Percentiles rank a stretch among this genome's conserved stretches.
These are phyloP conservation scores for Drosophila bocki DNA, from an alignment of 1,140 invertebrate species.

Conservation along the genomic window DNA sequence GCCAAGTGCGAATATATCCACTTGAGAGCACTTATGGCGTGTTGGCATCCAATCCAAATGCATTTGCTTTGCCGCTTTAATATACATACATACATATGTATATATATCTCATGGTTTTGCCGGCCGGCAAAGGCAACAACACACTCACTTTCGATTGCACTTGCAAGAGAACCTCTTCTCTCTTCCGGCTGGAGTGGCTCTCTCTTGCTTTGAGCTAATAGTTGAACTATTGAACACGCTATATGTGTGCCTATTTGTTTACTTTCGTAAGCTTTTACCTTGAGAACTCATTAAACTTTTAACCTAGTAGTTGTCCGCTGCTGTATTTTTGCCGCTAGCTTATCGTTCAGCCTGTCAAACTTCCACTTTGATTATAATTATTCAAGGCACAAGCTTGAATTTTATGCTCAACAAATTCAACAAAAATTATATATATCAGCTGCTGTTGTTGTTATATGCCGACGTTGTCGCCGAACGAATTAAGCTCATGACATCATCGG, in stretches of 20 bases:
- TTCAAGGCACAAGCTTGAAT: constrained; percentile 47
- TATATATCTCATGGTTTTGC: constrained; percentile 32
- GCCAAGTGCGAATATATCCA: constrained; percentile 9
- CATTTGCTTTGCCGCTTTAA: constrained; percentile 17
- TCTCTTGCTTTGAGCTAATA: background rate
- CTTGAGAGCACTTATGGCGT: constrained; percentile 27
- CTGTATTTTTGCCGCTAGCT: constrained; percentile 21
- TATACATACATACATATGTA: background rate
- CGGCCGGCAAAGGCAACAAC: constrained; percentile 66
- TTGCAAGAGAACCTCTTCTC: background rate
- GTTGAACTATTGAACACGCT: constrained; percentile 30
- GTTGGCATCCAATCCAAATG: constrained; percentile 15
- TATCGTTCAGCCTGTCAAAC: constrained; percentile 52
- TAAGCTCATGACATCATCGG: constrained; percentile 67
- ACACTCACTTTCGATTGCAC: constrained; percentile 27
- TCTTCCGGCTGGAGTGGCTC: constrained; percentile 2
- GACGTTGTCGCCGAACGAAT: constrained; percentile 39
- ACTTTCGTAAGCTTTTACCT: constrained; percentile 73
- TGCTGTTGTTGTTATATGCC: constrained; percentile 52
- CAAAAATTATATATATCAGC: constrained; percentile 44
- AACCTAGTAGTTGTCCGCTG: constrained; percentile 51
- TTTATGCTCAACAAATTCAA: constrained; percentile 37
- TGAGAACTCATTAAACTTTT: constrained; percentile 75
- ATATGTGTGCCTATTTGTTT: constrained; percentile 58
- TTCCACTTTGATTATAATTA: constrained; percentile 52